Evolutionary conservation across 1,140 invertebrate genomes (phyloP), one percentile per base, ranked within the genome.

Genomic region (Zaprionus ornatus): DNA sequence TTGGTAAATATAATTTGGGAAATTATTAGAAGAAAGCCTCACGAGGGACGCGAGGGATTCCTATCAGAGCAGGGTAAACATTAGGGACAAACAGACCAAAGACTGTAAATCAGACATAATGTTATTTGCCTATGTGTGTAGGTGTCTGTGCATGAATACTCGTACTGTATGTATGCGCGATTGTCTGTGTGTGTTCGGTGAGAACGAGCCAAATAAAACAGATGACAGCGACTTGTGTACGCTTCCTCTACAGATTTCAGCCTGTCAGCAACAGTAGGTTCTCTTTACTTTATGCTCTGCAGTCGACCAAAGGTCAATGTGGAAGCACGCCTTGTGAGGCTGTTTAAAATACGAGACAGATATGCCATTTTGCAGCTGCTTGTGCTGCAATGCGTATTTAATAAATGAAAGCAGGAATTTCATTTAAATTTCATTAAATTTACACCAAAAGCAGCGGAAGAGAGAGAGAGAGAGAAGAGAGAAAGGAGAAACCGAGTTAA

Each of bases 371-470:
- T 29, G 37, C 65, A 55, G 42, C 37, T 60, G 64, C 21, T 25
- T 32, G 21, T 37, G 27, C 21, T 62, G 63, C 23, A 68, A 54
- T 66, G 59, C 75, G 55, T 79, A 79, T 82, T 82, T 63, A 66
- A 72, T 72, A 66, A 79, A 87, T 82, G 66, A 67, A 79, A 74
- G 64, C 75, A 76, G 67, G 71, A 87, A 86, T 82, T 65, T 86
- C 79, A 86, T 87, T 82, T 87, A 77, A 80, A 71, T 68, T 80
- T 76, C 79, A 74, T 86, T 87, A 86, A 77, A 73, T 71, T 67
- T 64, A 74, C 79, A 82, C 72, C 68, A 76, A 12, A 15, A 67
- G 48, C 54, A 50, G 29, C 12, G 35, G 48, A 35, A 48, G 9
- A 54, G 12, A 35, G 25, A 17, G 17, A 48, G 0, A 48, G 45